Percentiles rank a stretch among this genome's conserved stretches.
Evolutionary conservation across 2,113 vertebrate species (phyloP).

Genomic region (Hipposideros armiger): DNA sequence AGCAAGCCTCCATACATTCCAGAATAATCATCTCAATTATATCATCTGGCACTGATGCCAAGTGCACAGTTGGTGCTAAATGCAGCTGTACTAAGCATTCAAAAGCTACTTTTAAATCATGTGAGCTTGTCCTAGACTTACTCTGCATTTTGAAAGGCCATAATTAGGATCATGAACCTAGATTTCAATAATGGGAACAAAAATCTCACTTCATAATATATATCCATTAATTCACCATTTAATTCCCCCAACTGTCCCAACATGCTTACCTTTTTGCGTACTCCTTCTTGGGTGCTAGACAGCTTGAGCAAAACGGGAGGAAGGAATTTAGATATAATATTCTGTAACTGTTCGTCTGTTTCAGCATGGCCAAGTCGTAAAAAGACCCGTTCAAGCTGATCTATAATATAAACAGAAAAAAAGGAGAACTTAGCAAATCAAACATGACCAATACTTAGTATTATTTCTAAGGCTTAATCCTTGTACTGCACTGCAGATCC

Average conservation of each 20-base stretch:
- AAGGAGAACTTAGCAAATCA: constrained; percentile 69
- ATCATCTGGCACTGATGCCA: background rate
- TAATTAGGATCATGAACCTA: background rate
- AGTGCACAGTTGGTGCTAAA: background rate
- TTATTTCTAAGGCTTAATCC: background rate
- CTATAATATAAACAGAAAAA: constrained; percentile 86
- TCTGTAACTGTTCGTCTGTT: constrained; percentile 98
- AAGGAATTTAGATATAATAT: constrained; percentile 98
- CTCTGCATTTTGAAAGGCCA: background rate
- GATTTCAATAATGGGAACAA: constrained; percentile 37
- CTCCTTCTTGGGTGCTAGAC: constrained; percentile 98
- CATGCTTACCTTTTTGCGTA: constrained; percentile 96
- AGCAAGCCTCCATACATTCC: background rate
- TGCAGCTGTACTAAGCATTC: background rate
- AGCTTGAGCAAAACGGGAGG: constrained; percentile 98
- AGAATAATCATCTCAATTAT: constrained; percentile 48
- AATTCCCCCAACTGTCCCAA: background rate
- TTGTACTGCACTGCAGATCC: background rate
- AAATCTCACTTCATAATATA: constrained; percentile 44
- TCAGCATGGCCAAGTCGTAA: constrained; percentile 98
- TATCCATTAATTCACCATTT: constrained; percentile 31
- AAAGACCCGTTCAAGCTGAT: constrained; percentile 99
- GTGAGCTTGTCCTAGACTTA: constrained; percentile 12
- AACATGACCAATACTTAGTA: background rate
- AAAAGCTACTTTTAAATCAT: background rate